Conservation (phyloP, 2,113 vertebrate species). For the Dicrurus megarhynchus region DNA sequence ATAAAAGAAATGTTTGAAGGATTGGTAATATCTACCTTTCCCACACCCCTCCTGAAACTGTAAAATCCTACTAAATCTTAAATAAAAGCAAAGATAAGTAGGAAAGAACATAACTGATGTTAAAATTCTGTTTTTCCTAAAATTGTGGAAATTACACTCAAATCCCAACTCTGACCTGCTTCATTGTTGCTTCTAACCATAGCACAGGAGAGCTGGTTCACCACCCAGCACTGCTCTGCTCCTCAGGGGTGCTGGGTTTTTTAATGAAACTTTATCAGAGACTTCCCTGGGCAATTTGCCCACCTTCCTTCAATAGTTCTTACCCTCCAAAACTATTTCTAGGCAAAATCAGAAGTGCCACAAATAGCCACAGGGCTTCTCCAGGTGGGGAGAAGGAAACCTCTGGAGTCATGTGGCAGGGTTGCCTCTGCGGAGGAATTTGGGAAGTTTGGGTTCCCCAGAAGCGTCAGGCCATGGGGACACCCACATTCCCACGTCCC, state of each 20-base stretch:
- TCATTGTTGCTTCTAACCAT: accelerated
- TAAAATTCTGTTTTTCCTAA: not conserved
- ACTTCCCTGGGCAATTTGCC: not conserved
- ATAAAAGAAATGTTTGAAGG: not conserved
- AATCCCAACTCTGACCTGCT: not conserved
- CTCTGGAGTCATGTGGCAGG: not conserved
- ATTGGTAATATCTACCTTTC: not conserved
- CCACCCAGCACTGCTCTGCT: not conserved
- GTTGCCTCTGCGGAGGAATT: not conserved
- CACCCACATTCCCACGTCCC: not conserved
- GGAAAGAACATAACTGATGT: not conserved
- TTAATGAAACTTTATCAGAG: not conserved
- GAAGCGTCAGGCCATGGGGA: not conserved
- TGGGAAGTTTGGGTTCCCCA: not conserved
- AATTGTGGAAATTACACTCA: not conserved
- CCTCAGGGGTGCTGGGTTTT: not conserved
- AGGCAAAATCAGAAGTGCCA: not conserved
- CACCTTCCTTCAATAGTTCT: not conserved
- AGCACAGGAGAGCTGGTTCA: not conserved
- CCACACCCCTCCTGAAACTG: not conserved
- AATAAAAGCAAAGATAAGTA: not conserved
- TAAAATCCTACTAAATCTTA: not conserved
- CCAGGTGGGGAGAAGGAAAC: not conserved
- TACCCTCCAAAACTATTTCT: not conserved
- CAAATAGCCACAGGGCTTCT: not conserved